Conservation (phyloP, 2,888 invertebrate genomes). For the Synanthedon vespiformis region DNA sequence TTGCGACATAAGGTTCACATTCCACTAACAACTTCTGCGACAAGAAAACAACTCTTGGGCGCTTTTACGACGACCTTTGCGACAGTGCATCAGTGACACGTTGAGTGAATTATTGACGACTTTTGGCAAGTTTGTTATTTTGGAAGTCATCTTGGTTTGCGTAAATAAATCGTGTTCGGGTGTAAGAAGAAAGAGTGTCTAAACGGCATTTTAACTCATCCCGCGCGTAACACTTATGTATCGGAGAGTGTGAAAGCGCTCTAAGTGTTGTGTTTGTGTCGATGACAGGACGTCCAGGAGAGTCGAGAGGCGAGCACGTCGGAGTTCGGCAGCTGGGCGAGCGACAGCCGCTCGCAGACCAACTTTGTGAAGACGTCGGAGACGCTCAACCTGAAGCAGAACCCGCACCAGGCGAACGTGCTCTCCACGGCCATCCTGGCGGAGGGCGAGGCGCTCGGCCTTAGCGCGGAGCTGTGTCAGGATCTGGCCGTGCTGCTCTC, state of each 20-base stretch:
- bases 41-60: too few species aligned
- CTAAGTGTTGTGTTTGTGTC: conserved; percentile 3
- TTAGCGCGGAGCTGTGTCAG: conserved; percentile 74
- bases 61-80: too few species aligned
- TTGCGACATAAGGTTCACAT: too few species aligned
- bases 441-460: conserved; percentile 75
- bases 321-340: conserved; percentile 57
- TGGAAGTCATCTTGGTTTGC: too few species aligned
- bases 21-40: too few species aligned
- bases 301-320: conserved; percentile 23
- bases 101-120: too few species aligned
- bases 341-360: conserved; percentile 53
- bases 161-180: too few species aligned
- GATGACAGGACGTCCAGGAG: conserved; percentile 30
- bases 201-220: too few species aligned
- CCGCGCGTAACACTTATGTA: too few species aligned
- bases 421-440: conserved; percentile 67
- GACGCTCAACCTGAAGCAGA: conserved; percentile 47
- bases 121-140: too few species aligned
- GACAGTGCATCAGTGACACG: too few species aligned
- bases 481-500: conserved; percentile 78
- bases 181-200: too few species aligned
- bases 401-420: conserved; percentile 61
- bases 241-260: background rate
- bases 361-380: conserved; percentile 64